Conservation (phyloP, 2,797 vertebrate species). For the Percopsis omiscomaycus region DNA sequence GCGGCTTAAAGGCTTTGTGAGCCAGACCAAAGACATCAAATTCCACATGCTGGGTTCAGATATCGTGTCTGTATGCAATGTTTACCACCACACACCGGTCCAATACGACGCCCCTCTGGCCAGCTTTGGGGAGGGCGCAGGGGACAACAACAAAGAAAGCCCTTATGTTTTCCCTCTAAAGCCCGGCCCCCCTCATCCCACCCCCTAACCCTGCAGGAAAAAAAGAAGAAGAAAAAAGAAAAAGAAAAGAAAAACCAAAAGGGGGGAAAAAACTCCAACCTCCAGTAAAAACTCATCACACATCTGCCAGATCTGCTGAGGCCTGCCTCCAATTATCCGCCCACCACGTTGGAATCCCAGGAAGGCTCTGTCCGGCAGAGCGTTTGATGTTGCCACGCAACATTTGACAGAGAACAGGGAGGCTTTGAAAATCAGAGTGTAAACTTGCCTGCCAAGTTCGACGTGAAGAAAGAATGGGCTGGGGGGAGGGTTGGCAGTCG, state of each 20-base stretch:
- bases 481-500: conserved; percentile 13
- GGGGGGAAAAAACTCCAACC: conserved; percentile 32
- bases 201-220: conserved; percentile 4
- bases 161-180: conserved; percentile 71
- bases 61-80: conserved; percentile 73
- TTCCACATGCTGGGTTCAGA: conserved; percentile 76
- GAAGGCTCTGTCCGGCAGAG: conserved; percentile 74
- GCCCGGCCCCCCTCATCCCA: conserved; percentile 41
- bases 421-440: conserved; percentile 75
- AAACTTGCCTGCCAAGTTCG: conserved; percentile 76
- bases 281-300: conserved; percentile 77
- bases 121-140: conserved; percentile 57
- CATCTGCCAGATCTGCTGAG: conserved; percentile 74
- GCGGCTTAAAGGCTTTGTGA: conserved; percentile 68
- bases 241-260: conserved; percentile 17
- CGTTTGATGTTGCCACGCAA: conserved; percentile 80
- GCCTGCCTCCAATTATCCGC: conserved; percentile 79
- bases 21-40: conserved; percentile 73
- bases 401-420: conserved; percentile 79
- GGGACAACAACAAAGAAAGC: conserved; percentile 73
- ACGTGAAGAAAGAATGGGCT: conserved; percentile 65
- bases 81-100: conserved; percentile 68
- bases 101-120: conserved; percentile 65
- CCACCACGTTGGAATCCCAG: conserved; percentile 76
- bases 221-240: no score